A percentile compares a stretch with the other conserved stretches of the same genome.
Evolutionary conservation across 1,140 invertebrate genomes (phyloP).

Genomic region (Drosophila virilis): DNA sequence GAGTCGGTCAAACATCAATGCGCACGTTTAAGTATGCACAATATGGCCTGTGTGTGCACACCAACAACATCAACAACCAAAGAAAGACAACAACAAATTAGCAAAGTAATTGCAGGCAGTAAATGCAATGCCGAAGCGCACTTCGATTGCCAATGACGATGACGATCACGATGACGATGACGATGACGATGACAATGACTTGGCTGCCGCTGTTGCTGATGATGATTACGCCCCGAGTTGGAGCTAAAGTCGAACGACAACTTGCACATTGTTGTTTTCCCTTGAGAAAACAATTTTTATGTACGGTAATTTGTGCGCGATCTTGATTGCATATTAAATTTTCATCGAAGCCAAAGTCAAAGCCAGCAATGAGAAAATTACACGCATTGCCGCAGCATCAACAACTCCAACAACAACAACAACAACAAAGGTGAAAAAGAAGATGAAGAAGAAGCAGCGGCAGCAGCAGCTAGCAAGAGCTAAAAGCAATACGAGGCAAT

Average conservation of each 20-base stretch:
- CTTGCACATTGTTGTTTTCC: conserved; percentile 72
- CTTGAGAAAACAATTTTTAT: conserved; percentile 81
- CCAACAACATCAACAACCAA: conserved; percentile 8
- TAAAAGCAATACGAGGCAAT: conserved; percentile 48
- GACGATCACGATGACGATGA: conserved; percentile 2
- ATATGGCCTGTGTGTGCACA: neutral
- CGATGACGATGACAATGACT: conserved; percentile 4
- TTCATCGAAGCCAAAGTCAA: conserved; percentile 60
- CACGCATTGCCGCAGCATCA: conserved; percentile 67
- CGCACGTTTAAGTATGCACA: conserved; percentile 27
- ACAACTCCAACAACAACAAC: conserved; percentile 4
- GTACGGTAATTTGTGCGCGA: conserved; percentile 82
- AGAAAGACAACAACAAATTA: conserved; percentile 38
- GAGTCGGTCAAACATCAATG: conserved; percentile 13
- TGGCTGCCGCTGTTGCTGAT: conserved; percentile 14
- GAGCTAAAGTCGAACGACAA: conserved; percentile 52
- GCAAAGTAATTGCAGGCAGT: conserved; percentile 51
- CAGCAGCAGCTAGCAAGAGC: conserved; percentile 37
- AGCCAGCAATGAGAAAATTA: conserved; percentile 77
- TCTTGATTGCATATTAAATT: conserved; percentile 83
- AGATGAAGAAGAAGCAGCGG: conserved; percentile 22
- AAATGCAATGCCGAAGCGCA: conserved; percentile 26
- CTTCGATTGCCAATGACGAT: conserved; percentile 39
- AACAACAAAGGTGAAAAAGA: neutral
- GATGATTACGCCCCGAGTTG: conserved; percentile 31